Base-by-base conservation (phyloP, 2,888 invertebrate genomes). In the Tiliacea aurago region DNA sequence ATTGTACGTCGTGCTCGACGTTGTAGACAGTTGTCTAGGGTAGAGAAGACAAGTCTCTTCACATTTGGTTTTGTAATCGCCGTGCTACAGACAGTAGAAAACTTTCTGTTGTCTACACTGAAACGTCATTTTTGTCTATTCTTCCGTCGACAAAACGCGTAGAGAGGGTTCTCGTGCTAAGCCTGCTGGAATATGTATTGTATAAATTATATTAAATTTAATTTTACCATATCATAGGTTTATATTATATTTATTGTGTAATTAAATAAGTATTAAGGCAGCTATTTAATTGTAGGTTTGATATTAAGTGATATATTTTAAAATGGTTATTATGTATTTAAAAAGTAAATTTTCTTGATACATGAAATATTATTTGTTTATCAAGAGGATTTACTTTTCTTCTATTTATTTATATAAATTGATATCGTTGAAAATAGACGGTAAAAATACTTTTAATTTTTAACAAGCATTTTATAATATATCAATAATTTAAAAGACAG, bases 191-290 rank as follows among this genome's bases (percentile, higher is more conserved):
- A 49, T 71, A 70, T 28, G n/a, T 76, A 67, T 80, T 81, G 70
- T 79, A 78, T 69, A 73, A 67, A 59, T 70, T 66, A 61, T 73
- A 66, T 43, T 78, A 83, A 78, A 78, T 71, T 41, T 80, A 86
- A 80, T 76, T 78, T 80, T 85, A 87, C 84, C 88, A 88, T 88
- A 88, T 88, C 88, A 87, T 88, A 86, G 80, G 63, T 41, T 76
- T 85, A 87, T 79, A 73, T 75, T 79, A 80, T 89, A 89, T 90
- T 88, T 89, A 88, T 89, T 86, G 70, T 83, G 74, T 84, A 82
- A 67, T 78, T 69, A 66, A 62, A 37, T 71, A 71, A 70, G 47
- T 58, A 55, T 41, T 55, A 62, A 56, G 70, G 62, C 78, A 84
- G 68, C 81, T 84, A 75, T 73, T 82, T 79, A 84, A 70, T 13